These are phyloP conservation scores for Drosophila trichaetosa DNA, from an alignment of 2,888 invertebrate genomes.

Conservation along the genomic window DNA sequence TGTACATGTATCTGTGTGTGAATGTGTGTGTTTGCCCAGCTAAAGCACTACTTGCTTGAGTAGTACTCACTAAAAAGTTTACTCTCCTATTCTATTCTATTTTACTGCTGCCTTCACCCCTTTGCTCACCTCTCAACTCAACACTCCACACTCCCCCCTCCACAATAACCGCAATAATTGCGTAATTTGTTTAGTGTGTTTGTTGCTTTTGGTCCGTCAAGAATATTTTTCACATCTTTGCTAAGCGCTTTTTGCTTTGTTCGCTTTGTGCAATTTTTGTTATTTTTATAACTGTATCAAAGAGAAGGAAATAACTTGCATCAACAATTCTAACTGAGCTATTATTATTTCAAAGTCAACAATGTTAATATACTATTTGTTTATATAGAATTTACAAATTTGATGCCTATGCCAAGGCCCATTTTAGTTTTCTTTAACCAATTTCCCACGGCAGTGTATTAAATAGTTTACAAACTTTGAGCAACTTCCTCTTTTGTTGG, in stretches of 20 bases:
- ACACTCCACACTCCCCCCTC: too few species aligned
- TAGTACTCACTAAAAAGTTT: conserved; percentile 36
- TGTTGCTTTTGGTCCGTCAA: conserved; percentile 24
- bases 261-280: conserved; percentile 9
- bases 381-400: neutral
- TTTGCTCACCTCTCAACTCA: neutral
- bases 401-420: neutral
- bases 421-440: neutral
- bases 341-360: neutral
- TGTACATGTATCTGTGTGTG: neutral
- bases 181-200: conserved; percentile 59
- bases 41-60: conserved; percentile 20
- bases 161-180: conserved; percentile 39
- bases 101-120: neutral
- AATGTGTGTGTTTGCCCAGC: conserved; percentile 15
- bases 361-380: neutral
- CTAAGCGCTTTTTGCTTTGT: conserved; percentile 18
- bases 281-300: neutral
- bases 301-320: neutral
- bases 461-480: neutral
- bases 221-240: conserved; percentile 46
- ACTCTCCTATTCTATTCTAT: conserved; percentile 20
- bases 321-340: neutral
- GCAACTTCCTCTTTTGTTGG: neutral
- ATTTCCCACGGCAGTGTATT: conserved; percentile 1